Conservation (phyloP, 2,113 vertebrate species). For the Clinocottus analis region DNA sequence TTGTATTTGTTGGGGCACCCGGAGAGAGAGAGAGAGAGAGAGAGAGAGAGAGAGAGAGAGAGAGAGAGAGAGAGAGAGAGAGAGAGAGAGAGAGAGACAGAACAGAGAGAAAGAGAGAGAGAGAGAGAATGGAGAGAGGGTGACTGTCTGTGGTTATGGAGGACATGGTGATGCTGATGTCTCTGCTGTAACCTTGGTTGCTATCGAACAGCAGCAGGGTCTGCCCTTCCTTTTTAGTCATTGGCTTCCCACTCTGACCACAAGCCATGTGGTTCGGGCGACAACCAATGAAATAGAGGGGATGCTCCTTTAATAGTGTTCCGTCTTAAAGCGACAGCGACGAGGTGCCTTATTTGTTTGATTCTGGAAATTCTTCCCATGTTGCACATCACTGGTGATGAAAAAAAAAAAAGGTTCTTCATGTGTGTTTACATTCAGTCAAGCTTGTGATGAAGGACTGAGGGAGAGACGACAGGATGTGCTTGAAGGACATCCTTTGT, state of each 20-base stretch:
- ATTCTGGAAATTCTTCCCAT: constrained; percentile 20
- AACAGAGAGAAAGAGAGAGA: too few relatives aligned
- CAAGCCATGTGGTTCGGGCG: constrained; percentile 76
- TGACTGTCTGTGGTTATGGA: constrained; percentile 57
- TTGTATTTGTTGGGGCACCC: constrained; percentile 51
- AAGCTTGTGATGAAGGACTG: constrained; percentile 1
- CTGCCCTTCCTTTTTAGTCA: constrained; percentile 79
- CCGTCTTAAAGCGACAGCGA: constrained; percentile 79
- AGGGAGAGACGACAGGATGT: constrained; percentile 8
- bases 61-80: constrained; percentile 1
- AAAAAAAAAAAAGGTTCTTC: constrained; percentile 4
- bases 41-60: constrained; percentile 4
- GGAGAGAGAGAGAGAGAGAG: background rate
- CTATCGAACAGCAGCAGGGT: constrained; percentile 84
- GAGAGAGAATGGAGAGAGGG: constrained; percentile 24
- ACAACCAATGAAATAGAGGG: constrained; percentile 78
- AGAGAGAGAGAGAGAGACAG: background rate
- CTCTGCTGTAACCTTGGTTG: constrained; percentile 86
- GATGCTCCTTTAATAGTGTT: constrained; percentile 66
- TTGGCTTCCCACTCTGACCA: constrained; percentile 81
- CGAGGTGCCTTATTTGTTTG: constrained; percentile 46
- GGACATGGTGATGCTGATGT: constrained; percentile 76
- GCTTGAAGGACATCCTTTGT: constrained; percentile 2
- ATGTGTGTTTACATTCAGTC: constrained; percentile 12
- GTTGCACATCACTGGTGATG: constrained; percentile 10